These are phyloP conservation scores for Acanthaster planci DNA, from an alignment of 35 echinoderm and acorn worm genomes.

Conservation along the genomic window DNA sequence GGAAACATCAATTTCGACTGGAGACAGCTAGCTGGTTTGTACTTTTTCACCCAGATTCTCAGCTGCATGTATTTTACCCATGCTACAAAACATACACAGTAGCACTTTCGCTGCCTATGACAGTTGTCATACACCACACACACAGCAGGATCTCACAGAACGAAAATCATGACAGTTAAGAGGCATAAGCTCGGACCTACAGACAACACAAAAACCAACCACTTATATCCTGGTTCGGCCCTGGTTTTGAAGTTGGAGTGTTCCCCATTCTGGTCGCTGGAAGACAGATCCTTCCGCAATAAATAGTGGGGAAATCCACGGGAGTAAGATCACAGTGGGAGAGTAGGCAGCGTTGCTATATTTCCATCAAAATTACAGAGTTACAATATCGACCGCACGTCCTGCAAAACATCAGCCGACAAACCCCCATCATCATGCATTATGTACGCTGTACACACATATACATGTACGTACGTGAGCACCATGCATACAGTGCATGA, in stretches of 20 bases:
- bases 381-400: constrained; percentile 13
- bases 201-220: constrained; percentile 22
- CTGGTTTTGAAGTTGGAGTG: constrained; percentile 18
- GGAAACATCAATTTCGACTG: no score
- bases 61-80: no score
- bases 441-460: not conserved
- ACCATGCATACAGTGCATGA: not conserved
- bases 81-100: not conserved
- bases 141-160: no score
- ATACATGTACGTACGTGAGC: not conserved
- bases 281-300: constrained; percentile 21
- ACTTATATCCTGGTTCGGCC: constrained; percentile 27
- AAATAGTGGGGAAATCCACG: constrained; percentile 25
- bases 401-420: constrained; percentile 20
- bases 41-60: no score
- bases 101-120: not conserved
- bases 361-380: not conserved
- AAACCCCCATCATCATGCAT: not conserved
- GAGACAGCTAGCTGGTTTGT: no score
- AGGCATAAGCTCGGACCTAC: not conserved
- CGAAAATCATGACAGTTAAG: no score
- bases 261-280: constrained; percentile 24
- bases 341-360: constrained; percentile 22
- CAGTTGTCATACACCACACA: not conserved
- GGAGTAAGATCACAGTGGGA: not conserved